A percentile compares a stretch with the other conserved stretches of the same genome.
These are phyloP conservation scores for Delphinus delphis DNA, from an alignment of 2,113 vertebrate genomes.

Conservation along the genomic window DNA sequence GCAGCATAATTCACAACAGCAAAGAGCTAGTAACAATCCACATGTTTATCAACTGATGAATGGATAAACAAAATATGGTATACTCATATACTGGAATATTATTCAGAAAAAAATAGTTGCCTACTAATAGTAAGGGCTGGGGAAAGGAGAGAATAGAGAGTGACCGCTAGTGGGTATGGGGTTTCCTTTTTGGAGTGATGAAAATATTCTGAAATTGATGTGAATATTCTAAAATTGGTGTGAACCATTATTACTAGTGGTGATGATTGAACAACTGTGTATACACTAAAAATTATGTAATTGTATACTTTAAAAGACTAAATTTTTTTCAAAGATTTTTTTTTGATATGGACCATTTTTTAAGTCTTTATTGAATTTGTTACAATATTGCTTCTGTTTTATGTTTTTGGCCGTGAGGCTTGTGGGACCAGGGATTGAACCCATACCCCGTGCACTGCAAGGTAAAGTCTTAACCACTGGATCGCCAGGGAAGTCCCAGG, in stretches of 20 bases:
- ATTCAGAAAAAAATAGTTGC: not conserved
- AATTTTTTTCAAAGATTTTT: not conserved
- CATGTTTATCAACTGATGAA: not conserved
- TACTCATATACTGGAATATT: not conserved
- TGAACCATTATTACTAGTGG: not conserved
- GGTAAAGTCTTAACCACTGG: too few relatives aligned
- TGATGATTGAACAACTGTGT: not conserved
- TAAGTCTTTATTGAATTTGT: too few relatives aligned
- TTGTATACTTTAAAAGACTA: not conserved
- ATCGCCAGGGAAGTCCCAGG: not conserved
- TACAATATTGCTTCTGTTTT: too few relatives aligned
- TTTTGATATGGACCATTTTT: too few relatives aligned
- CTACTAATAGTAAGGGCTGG: not conserved
- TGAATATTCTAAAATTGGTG: not conserved
- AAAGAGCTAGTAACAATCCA: not conserved
- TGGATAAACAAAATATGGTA: not conserved
- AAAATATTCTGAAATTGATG: not conserved
- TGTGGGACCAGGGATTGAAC: too few relatives aligned
- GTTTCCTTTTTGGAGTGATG: not conserved
- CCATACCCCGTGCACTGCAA: too few relatives aligned
- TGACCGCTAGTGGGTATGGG: not conserved
- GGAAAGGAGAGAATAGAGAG: not conserved
- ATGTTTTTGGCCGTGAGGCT: too few relatives aligned
- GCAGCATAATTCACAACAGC: not conserved
- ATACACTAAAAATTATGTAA: not conserved